Percentiles rank a stretch among this genome's conserved stretches.
These are phyloP conservation scores for Microvelia longipes DNA, from an alignment of 1,140 invertebrate genomes.

Conservation along the genomic window DNA sequence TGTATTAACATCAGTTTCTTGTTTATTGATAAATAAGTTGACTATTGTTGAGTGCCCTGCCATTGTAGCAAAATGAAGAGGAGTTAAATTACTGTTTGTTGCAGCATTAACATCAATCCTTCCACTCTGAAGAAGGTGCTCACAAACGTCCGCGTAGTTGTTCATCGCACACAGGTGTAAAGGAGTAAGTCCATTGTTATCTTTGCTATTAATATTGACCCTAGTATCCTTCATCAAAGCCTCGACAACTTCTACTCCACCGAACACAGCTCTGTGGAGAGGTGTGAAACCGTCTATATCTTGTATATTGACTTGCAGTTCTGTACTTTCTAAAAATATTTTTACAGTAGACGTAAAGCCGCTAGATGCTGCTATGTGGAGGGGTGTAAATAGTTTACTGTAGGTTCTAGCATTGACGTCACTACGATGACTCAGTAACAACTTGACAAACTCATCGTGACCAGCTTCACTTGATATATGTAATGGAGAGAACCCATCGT, in stretches of 20 bases:
- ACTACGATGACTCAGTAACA: constrained; percentile 43
- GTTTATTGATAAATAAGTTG: neutral
- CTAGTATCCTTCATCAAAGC: constrained; percentile 11
- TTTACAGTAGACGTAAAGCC: neutral
- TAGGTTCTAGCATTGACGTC: constrained; percentile 42
- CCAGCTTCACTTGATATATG: constrained; percentile 32
- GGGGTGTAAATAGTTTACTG: constrained; percentile 63
- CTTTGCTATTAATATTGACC: constrained; percentile 21
- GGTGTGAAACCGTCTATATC: constrained; percentile 9
- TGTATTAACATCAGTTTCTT: neutral
- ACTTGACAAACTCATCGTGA: constrained; percentile 29
- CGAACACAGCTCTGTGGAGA: constrained; percentile 8
- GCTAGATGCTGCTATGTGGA: constrained; percentile 81
- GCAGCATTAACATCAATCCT: neutral
- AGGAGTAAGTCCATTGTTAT: neutral
- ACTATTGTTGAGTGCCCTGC: neutral
- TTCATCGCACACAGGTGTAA: too few species aligned
- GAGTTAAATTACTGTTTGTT: constrained; percentile 52
- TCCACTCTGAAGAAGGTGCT: constrained; percentile 52
- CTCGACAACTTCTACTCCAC: neutral
- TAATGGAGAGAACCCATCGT: constrained; percentile 21
- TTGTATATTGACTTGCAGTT: constrained; percentile 10
- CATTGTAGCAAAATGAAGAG: constrained; percentile 22
- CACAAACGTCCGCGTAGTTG: too few species aligned
- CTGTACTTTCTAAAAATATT: neutral